Evolutionary conservation across 2,888 invertebrate species (phyloP).

Genomic region (Arge pagana): DNA sequence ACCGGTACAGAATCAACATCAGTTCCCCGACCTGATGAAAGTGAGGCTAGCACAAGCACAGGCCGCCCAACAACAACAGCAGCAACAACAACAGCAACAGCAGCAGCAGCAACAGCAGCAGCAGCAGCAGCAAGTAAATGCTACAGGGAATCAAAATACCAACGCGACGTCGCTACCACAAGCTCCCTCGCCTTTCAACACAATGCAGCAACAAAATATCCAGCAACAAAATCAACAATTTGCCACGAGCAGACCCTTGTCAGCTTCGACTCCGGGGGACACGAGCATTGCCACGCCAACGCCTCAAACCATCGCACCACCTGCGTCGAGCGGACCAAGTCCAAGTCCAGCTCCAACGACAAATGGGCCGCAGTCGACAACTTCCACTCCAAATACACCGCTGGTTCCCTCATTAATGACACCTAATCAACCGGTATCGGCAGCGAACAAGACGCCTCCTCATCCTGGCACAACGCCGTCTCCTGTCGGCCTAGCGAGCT

Average conservation of each 20-base stretch:
- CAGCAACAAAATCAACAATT: slow-evolving; percentile 53
- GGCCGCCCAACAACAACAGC: slow-evolving; percentile 34
- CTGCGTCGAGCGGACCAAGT: slow-evolving; percentile 52
- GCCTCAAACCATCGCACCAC: slow-evolving; percentile 58
- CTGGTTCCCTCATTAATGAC: slow-evolving; percentile 62
- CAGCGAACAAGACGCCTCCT: slow-evolving; percentile 62
- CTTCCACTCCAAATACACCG: slow-evolving; percentile 54
- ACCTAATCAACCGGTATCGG: slow-evolving; percentile 66
- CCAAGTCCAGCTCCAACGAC: slow-evolving; percentile 50
- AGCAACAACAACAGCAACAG: slow-evolving; percentile 37
- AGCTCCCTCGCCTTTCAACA: slow-evolving; percentile 65
- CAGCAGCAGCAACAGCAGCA: slow-evolving; percentile 43
- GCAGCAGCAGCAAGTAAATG: slow-evolving; percentile 54
- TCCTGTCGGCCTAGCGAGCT: slow-evolving; percentile 55
- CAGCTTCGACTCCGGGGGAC: slow-evolving; percentile 51
- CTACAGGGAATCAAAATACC: slow-evolving; percentile 49
- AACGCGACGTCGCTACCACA: slow-evolving; percentile 52
- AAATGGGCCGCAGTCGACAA: slow-evolving; percentile 56
- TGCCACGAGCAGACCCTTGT: slow-evolving; percentile 54
- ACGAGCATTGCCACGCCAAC: slow-evolving; percentile 60
- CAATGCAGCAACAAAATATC: slow-evolving; percentile 48
- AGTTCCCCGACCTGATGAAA: slow-evolving; percentile 67
- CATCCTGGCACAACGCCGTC: slow-evolving; percentile 55
- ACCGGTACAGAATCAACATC: slow-evolving; percentile 61
- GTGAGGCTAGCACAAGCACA: slow-evolving; percentile 60